Evolutionary conservation across 1,140 invertebrate species (phyloP), one percentile per base, ranked within the genome.

Genomic region (Asbolus verrucosus): DNA sequence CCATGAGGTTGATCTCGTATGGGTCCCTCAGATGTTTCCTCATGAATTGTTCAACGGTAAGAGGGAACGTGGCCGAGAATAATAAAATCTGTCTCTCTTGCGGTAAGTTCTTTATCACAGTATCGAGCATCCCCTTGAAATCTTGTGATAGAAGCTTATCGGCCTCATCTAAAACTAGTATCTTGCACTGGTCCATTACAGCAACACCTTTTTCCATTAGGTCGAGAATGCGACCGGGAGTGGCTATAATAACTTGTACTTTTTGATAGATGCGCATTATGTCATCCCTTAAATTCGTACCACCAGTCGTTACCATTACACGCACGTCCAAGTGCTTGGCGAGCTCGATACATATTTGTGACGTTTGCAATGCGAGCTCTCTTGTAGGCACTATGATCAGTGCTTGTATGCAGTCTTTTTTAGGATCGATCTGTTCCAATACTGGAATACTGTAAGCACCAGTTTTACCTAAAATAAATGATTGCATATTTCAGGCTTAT

Each of bases 1-100:
- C 98, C 98, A 99, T 99, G 75, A 99, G 88, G 84, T 99, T 99
- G 76, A 99, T 99, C 84, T 99, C 98, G 82, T 99, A 98, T 41
- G 98, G 97, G 83, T 97, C 92, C 76, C 91, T 90, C 80, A 99
- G 89, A 82, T 99, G 95, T 83, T 97, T 98, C 81, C 93, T 92
- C 96, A 99, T 99, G 82, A 99, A 99, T 81, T 97, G 91, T 84
- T 99, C 97, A n/a, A 99, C 98, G 76, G 96, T 98, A 61, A 98
- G 85, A 73, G 98, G 98, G 85, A 99, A 99, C 74, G 98, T 99
- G 69, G 98, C 98, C 73, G 97, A 99, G 86, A 98, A 99, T 65
- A 99, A 87, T 79, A 99, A 87, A 80, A 99, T 98, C 84, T 99
- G 98, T 84, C 97, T 89, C 84, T 97, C 93, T 77, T 89, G 87